Evolutionary conservation across 1,140 invertebrate genomes (phyloP), one percentile per base, ranked within the genome.

Genomic region (Linepithema humile): DNA sequence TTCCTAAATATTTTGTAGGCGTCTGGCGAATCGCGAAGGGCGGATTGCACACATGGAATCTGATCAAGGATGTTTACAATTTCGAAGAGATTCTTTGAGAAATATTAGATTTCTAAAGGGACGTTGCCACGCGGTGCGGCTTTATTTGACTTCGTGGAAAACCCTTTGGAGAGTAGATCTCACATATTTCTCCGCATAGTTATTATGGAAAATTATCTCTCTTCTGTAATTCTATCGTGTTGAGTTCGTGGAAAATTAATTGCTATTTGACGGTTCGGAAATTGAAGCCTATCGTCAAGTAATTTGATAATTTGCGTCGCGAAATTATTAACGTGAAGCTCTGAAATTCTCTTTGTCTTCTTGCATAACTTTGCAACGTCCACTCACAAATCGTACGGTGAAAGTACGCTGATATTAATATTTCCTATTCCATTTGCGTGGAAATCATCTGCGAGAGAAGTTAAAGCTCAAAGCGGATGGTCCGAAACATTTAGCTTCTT

Each of bases 401-500:
- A 5, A 3, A 7, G 6, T 15, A 32, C 65, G 45, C 23, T 45
- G 75, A 80, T 70, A 70, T 80, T 80, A 69, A 80, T 80, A 80
- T 43, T 80, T 70, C 48, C 64, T 43, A 57, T 80, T 57, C 64
- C 50, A 40, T 78, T 78, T 78, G 50, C 35, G 32, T 7, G 50
- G n/a, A 80, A 80, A 43, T 80, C 48, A 32, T 70, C 64, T 32
- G 75, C 38, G 23, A 40, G 23, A 29, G 62, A 43, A 57, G 35
- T 57, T 48, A 70, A 80, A 80, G 75, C 43, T 80, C 75, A 69
- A 80, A 80, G 64, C 64, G 26, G 38, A 69, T 70, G 55, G 48
- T 38, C 23, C 35, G 75, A 70, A 80, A 80, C 65, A 80, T 69
- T 70, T 80, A 70, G 75, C 48, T 57, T 80, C 75, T 80, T 80